Evolutionary conservation across 2,888 invertebrate genomes (phyloP), one percentile per base, ranked within the genome.

Genomic region (Chrysolina oricalcia): DNA sequence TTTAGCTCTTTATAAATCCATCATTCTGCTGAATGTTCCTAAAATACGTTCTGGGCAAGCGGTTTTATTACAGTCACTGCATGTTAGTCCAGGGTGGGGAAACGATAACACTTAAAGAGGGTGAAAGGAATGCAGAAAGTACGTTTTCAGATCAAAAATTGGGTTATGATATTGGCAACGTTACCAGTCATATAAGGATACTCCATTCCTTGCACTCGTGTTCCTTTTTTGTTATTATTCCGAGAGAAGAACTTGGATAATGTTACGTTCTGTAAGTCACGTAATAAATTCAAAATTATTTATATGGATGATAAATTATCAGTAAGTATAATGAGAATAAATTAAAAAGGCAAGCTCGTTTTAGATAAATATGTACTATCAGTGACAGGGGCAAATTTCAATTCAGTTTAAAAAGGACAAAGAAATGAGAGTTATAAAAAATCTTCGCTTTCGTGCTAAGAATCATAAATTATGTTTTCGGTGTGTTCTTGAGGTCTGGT

Each of bases 291-390:
- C 65, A 19, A 23, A 70, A 70, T 73, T 67, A 69, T 73, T 73
- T 68, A 73, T 73, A 63, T 68, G 53, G 35, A 64, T 73, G 73
- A 73, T 73, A 69, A 64, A 73, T 69, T 73, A 73, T 73, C 73
- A 73, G 69, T 69, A 56, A 73, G 56, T 73, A 56, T 68, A 68
- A 68, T 69, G 64, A 63, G 50, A 69, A 71, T 71, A 71, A 70
- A 70, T 73, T 68, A 69, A 68, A 73, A 73, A 73, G 69, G 43
- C 69, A 68, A 73, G 64, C 73, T 69, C 46, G 50, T 69, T 64
- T 40, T 40, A 69, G 69, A 73, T 73, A 69, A 67, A 70, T 73
- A 53, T 73, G 56, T 70, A 68, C 69, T 69, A 73, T 73, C 73
- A 73, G 64, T 69, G 64, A 73, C 65, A 50, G 15, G 70, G 70